Evolutionary conservation across 2,888 invertebrate species (phyloP).

Genomic region (Sarcophaga carnaria): DNA sequence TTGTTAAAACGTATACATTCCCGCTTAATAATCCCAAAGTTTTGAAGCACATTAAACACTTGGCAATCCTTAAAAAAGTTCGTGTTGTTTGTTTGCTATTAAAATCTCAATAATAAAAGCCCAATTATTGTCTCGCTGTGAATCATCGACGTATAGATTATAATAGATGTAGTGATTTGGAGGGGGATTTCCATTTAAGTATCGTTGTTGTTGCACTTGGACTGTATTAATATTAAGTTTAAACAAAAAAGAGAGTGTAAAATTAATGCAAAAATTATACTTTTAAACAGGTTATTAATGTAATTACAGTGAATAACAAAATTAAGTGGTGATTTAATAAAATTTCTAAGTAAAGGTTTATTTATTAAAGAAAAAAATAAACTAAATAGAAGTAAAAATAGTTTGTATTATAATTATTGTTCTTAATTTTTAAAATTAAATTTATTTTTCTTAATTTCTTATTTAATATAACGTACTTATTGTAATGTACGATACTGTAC

Average conservation of each 20-base stretch:
- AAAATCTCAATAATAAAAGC: constrained; percentile 28
- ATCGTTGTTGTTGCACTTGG: not conserved
- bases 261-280: not conserved
- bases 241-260: not conserved
- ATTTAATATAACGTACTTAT: too few relatives aligned
- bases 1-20: too few relatives aligned
- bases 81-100: constrained; percentile 28
- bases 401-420: too few relatives aligned
- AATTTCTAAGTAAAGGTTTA: too few relatives aligned
- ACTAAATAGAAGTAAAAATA: not conserved
- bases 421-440: not conserved
- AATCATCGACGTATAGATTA: constrained; percentile 21
- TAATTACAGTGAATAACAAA: constrained; percentile 17
- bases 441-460: too few relatives aligned
- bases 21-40: not conserved
- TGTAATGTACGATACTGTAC: too few relatives aligned
- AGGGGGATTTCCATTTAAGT: constrained; percentile 36
- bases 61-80: constrained; percentile 28
- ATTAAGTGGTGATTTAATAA: too few relatives aligned
- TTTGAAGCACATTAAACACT: not conserved
- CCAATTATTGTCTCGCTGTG: constrained; percentile 37
- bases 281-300: constrained; percentile 28
- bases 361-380: not conserved
- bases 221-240: not conserved
- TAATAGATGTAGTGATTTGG: not conserved